A percentile compares a stretch with the other conserved stretches of the same genome.
phyloP scores from a whole-genome alignment of 2,888 invertebrate species.

The Busseola fusca region DNA sequence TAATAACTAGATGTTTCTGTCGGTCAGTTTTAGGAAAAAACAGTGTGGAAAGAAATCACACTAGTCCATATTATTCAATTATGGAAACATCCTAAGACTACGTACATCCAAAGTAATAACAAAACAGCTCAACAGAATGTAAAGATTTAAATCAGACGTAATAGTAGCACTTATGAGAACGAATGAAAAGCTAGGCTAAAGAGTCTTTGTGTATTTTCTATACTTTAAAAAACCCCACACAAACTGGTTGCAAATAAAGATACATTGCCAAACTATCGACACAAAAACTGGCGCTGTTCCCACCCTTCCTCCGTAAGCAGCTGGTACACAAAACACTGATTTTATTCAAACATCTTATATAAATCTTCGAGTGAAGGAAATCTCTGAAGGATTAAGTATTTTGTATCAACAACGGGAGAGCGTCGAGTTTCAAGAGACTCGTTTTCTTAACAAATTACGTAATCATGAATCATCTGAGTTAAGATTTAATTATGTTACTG shows the following conservation, averaged over 20 bases:
- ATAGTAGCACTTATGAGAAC: too few relatives aligned
- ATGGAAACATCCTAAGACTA: background rate
- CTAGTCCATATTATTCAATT: background rate
- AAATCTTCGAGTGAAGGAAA: conserved; percentile 9
- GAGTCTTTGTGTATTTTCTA: conserved; percentile 16
- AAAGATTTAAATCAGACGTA: background rate
- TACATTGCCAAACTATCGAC: conserved; percentile 14
- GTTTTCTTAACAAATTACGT: conserved; percentile 24
- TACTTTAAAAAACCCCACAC: background rate
- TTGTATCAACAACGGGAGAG: conserved; percentile 17
- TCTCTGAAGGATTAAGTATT: conserved; percentile 15
- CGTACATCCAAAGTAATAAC: too few relatives aligned
- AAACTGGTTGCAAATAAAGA: conserved; percentile 30
- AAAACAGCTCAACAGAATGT: background rate
- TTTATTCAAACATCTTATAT: conserved; percentile 13
- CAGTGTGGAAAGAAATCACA: too few relatives aligned
- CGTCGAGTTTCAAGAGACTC: conserved; percentile 7
- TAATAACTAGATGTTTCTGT: background rate
- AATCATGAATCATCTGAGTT: conserved; percentile 31
- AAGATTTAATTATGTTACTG: background rate
- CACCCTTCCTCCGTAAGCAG: background rate
- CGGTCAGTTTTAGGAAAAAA: background rate
- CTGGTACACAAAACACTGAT: conserved; percentile 16
- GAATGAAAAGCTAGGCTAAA: background rate
- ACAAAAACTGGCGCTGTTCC: background rate